Conservation (phyloP, 2,797 vertebrate genomes). For the Odontamblyopus lacepedii region DNA sequence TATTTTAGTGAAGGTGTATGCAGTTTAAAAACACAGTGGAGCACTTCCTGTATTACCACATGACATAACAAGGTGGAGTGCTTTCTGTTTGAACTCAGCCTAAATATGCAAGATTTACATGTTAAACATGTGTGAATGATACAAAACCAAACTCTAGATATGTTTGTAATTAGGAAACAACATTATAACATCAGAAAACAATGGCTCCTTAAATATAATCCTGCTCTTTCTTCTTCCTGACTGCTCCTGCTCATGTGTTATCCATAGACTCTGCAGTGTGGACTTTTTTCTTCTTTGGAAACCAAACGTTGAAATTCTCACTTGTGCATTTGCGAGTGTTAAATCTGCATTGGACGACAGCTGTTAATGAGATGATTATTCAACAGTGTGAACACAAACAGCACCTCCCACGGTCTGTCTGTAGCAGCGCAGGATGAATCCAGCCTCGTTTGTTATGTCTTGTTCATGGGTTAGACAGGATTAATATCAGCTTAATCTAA, state of each 20-base stretch:
- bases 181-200: no score
- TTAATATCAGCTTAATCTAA: neutral
- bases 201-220: constrained; percentile 8
- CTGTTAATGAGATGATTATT: constrained; percentile 65
- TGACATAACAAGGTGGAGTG: no score
- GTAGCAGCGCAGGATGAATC: constrained; percentile 33
- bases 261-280: constrained; percentile 36
- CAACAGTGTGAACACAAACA: constrained; percentile 52
- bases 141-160: no score
- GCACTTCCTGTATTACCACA: no score
- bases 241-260: constrained; percentile 30
- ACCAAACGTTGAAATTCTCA: constrained; percentile 18
- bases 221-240: constrained; percentile 61
- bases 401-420: constrained; percentile 55
- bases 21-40: no score
- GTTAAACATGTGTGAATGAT: no score
- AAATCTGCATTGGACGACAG: constrained; percentile 53
- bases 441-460: constrained; percentile 26
- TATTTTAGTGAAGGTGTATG: no score
- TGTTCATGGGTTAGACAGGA: neutral
- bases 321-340: constrained; percentile 46
- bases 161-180: no score
- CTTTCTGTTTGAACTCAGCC: no score
- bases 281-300: constrained; percentile 14
- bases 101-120: no score